Conservation (phyloP, 2,888 invertebrate genomes). For the Shargacucullia verbasci region DNA sequence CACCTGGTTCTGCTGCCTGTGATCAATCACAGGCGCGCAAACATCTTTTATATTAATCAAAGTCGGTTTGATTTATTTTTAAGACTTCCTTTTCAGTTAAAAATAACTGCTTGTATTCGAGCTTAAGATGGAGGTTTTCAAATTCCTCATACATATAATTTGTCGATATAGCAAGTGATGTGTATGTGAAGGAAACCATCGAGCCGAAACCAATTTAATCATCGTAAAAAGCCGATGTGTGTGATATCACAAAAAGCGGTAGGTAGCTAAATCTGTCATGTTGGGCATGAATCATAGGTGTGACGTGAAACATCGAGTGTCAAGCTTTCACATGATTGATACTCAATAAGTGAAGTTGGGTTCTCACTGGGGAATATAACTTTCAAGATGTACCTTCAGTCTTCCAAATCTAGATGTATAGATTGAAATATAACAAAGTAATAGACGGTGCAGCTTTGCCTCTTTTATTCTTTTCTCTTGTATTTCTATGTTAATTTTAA, state of each 20-base stretch:
- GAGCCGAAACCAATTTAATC: slow-evolving; percentile 32
- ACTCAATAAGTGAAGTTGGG: slow-evolving; percentile 2
- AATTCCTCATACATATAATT: too few relatives aligned
- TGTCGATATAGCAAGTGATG: slow-evolving; percentile 11
- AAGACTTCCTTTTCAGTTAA: slow-evolving; percentile 20
- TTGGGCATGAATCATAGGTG: slow-evolving; percentile 28
- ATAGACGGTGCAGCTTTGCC: too few relatives aligned
- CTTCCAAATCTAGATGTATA: too few relatives aligned
- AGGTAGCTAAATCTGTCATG: slow-evolving; percentile 23
- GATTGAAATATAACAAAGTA: too few relatives aligned
- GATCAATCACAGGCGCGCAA: slow-evolving; percentile 56
- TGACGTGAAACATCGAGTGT: slow-evolving; percentile 36
- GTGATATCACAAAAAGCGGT: slow-evolving; percentile 16
- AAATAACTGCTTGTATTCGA: slow-evolving; percentile 13
- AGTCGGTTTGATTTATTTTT: slow-evolving; percentile 31
- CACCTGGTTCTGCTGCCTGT: slow-evolving; percentile 59
- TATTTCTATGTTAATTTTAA: too few relatives aligned
- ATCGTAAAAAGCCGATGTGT: slow-evolving; percentile 39
- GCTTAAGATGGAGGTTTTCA: not conserved
- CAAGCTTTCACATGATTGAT: slow-evolving; percentile 38
- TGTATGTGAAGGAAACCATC: slow-evolving; percentile 11
- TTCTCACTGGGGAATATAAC: too few relatives aligned
- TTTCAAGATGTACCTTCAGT: too few relatives aligned
- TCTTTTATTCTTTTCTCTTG: too few relatives aligned
- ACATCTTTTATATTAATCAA: slow-evolving; percentile 57